Conservation (phyloP, 2,113 vertebrate genomes). For the Chaenogobius annularis region DNA sequence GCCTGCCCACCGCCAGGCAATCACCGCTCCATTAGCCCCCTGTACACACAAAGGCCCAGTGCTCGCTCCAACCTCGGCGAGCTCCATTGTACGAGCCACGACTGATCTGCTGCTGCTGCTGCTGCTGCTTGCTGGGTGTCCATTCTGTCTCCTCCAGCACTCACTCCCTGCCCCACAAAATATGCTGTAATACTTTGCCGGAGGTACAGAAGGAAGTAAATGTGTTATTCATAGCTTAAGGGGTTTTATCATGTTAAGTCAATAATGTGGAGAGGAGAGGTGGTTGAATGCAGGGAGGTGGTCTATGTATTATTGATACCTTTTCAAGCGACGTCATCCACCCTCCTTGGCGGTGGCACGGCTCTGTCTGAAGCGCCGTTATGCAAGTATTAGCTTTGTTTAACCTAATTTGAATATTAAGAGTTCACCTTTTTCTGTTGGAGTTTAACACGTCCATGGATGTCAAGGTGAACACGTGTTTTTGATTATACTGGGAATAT, state of each 20-base stretch:
- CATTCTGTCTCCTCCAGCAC: background rate
- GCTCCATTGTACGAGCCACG: slow-evolving; percentile 39
- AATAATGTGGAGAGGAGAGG: slow-evolving; percentile 58
- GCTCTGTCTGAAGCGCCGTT: too few relatives aligned
- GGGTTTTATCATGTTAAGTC: slow-evolving; percentile 67
- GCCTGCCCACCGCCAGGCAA: slow-evolving; percentile 75
- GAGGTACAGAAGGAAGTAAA: slow-evolving; percentile 58
- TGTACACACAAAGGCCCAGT: slow-evolving; percentile 40
- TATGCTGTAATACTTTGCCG: slow-evolving; percentile 48
- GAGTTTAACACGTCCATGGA: too few relatives aligned
- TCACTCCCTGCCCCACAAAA: slow-evolving; percentile 43
- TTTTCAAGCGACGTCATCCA: background rate
- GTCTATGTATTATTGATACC: slow-evolving; percentile 1
- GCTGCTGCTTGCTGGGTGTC: slow-evolving; percentile 23
- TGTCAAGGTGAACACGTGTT: too few relatives aligned
- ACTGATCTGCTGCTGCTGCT: slow-evolving; percentile 63
- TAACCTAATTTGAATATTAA: too few relatives aligned
- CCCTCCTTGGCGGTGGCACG: too few relatives aligned
- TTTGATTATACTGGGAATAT: too few relatives aligned
- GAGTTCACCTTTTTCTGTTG: too few relatives aligned
- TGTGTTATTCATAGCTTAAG: slow-evolving; percentile 63
- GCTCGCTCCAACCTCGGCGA: slow-evolving; percentile 7
- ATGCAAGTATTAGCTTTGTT: too few relatives aligned
- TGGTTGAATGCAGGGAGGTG: slow-evolving; percentile 58
- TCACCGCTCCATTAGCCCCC: slow-evolving; percentile 75